Percentiles rank a stretch among this genome's conserved stretches.
Conservation (phyloP, 2,797 vertebrate genomes). For the Galagoides demidoff region DNA sequence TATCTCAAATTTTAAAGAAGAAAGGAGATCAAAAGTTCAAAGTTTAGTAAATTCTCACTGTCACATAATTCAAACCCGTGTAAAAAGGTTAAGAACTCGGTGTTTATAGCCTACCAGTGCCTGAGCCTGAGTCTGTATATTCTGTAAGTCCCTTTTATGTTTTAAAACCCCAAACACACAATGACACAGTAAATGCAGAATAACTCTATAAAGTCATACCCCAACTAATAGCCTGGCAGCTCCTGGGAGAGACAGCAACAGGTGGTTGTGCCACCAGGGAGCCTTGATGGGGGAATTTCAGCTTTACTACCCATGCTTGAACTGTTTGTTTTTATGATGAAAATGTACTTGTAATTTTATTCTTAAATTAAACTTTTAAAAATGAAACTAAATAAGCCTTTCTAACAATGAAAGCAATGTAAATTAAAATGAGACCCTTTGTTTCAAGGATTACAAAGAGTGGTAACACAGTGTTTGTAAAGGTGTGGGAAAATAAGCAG, state of each 20-base stretch:
- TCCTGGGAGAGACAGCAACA: background rate
- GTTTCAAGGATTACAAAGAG: background rate
- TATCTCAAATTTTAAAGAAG: background rate
- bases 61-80: background rate
- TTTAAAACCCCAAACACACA: background rate
- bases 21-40: background rate
- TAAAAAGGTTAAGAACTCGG: background rate
- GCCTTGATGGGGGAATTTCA: background rate
- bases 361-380: background rate
- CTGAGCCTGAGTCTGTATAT: background rate
- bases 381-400: constrained; percentile 10
- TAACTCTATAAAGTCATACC: background rate
- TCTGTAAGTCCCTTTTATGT: background rate
- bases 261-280: background rate
- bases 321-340: background rate
- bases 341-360: background rate
- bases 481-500: background rate
- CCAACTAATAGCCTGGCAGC: background rate
- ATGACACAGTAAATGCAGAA: background rate
- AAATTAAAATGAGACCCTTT: background rate
- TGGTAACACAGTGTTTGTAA: background rate
- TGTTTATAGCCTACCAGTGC: background rate
- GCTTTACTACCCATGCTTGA: background rate
- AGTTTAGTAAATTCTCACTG: background rate
- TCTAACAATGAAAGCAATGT: background rate